These are phyloP conservation scores for Myripristis murdjan DNA, from an alignment of 2,797 vertebrate species.

Conservation along the genomic window DNA sequence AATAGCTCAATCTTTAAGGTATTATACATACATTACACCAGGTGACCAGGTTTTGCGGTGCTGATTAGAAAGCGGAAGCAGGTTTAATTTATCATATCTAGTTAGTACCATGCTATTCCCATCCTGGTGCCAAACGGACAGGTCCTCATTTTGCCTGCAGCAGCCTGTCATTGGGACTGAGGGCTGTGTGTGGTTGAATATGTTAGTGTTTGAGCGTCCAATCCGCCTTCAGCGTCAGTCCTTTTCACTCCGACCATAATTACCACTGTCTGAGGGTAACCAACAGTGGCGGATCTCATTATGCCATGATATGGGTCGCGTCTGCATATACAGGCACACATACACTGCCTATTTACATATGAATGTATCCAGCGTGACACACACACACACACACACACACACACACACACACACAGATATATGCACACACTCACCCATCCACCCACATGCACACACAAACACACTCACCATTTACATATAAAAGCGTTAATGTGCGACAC, in stretches of 20 bases:
- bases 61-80: constrained; percentile 65
- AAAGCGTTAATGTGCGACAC: constrained; percentile 76
- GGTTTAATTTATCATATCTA: constrained; percentile 72
- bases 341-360: constrained; percentile 80
- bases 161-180: constrained; percentile 54
- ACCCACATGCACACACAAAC: constrained; percentile 48
- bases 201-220: constrained; percentile 65
- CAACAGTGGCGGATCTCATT: constrained; percentile 87
- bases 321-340: constrained; percentile 75
- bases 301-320: constrained; percentile 83
- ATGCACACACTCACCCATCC: constrained; percentile 40
- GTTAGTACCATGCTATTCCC: constrained; percentile 61
- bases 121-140: constrained; percentile 58
- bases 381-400: constrained; percentile 42
- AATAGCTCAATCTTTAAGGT: constrained; percentile 14
- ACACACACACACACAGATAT: constrained; percentile 30
- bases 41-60: constrained; percentile 61
- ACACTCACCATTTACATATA: constrained; percentile 76
- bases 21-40: constrained; percentile 37
- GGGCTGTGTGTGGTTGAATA: constrained; percentile 59
- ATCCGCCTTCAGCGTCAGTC: constrained; percentile 72
- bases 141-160: constrained; percentile 66
- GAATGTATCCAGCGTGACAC: constrained; percentile 74
- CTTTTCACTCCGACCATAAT: constrained; percentile 81
- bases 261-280: constrained; percentile 85